Evolutionary conservation across 2,797 vertebrate genomes (phyloP).

Genomic region (Anomalospiza imberbis): DNA sequence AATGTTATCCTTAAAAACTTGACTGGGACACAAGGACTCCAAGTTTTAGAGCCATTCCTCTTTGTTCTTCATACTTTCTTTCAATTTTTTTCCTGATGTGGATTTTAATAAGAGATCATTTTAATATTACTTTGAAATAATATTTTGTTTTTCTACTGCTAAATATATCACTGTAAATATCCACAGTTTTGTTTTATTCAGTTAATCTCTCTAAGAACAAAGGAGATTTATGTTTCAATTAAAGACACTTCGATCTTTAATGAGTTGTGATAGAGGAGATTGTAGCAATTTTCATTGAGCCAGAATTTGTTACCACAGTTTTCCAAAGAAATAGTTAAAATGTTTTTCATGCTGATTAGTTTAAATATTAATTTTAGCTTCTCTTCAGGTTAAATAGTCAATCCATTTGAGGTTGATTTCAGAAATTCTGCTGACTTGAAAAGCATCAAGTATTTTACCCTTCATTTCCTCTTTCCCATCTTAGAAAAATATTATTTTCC

Average conservation of each 20-base stretch:
- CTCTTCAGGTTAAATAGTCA: conserved; percentile 14
- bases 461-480: not conserved
- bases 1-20: conserved; percentile 12
- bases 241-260: conserved; percentile 39
- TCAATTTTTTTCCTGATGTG: not conserved
- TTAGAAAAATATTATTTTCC: not conserved
- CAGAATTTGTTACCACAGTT: conserved; percentile 6
- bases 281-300: conserved; percentile 2
- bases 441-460: not conserved
- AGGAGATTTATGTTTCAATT: conserved; percentile 44
- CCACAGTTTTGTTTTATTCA: not conserved
- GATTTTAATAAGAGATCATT: conserved; percentile 18
- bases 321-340: not conserved
- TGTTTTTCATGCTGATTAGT: not conserved
- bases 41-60: not conserved
- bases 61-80: not conserved
- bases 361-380: conserved; percentile 34
- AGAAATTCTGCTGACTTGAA: not conserved
- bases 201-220: not conserved
- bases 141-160: not conserved
- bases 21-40: not conserved
- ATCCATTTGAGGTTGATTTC: not conserved
- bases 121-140: conserved; percentile 18
- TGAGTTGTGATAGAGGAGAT: conserved; percentile 33
- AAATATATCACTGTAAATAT: conserved; percentile 11